Base-by-base conservation (phyloP, 2,113 vertebrate species). In the Solenodon paradoxus region DNA sequence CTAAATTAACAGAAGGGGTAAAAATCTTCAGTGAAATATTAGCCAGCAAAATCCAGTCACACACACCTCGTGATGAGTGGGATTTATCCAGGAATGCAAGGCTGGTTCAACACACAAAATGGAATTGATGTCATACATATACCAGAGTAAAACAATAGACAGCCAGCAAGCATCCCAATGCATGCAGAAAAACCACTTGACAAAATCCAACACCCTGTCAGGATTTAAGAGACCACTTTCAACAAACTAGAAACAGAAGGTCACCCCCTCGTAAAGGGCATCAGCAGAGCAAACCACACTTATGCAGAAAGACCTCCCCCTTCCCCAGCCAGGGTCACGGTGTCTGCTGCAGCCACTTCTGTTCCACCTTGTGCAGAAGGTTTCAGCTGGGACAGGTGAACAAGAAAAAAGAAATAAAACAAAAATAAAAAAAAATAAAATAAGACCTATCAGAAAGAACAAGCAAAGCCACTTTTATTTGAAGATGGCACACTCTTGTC, bases 311-410 rank as follows among this genome's bases (percentile, higher is more conserved):
- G 45, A 90, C 7, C 11, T 45, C 13, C 15, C 49, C 75, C 47
- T n/a, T n/a, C 26, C 19, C 16, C n/a, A 22, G 42, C 5, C 69
- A 32, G 51, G 51, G 92, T 28, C 38, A 24, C 51, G 47, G 55
- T 19, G 49, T 19, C n/a, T 53, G n/a, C 45, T 45, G 28, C 16
- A 2, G 51, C 53, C 55, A 22, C 40, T 26, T 66, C 26, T 15
- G n/a, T 9, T 42, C 22, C 28, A 61, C 11, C 10, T 5, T 9
- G 9, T 22, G 3, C 57, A 1, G 1, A 38, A 71, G 10, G 0
- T n/a, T 84, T 79, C n/a, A 22, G 40, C 22, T 12, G 15, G 1
- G 30, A 61, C 19, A 10, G 30, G 3, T 30, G 24, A 9, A 28
- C 59, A 49, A 64, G 66, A 47, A 57, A 32, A 15, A 47, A n/a